Percentiles rank a stretch among this genome's conserved stretches.
phyloP scores from a whole-genome alignment of 2,113 vertebrate genomes.

The Ibidorhyncha struthersii region DNA sequence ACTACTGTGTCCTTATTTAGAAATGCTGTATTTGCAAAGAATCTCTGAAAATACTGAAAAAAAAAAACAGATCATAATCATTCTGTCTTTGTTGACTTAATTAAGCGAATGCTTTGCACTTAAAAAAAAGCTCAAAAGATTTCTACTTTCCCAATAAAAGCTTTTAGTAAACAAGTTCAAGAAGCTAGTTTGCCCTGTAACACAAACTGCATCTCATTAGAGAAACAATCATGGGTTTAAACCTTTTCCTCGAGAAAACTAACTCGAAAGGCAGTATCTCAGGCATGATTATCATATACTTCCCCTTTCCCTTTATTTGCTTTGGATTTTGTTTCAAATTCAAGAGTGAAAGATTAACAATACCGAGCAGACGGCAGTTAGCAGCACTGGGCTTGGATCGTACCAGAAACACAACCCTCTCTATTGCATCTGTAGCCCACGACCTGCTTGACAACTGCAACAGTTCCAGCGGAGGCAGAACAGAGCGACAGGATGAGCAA shows the following conservation, averaged over 20 bases:
- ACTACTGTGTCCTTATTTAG: not conserved
- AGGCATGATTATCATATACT: not conserved
- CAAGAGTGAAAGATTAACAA: not conserved
- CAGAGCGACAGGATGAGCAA: not conserved
- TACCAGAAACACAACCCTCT: not conserved
- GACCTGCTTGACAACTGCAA: not conserved
- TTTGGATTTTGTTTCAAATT: not conserved
- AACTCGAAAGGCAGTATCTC: not conserved
- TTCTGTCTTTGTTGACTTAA: not conserved
- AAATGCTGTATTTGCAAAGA: not conserved
- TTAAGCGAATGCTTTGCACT: not conserved
- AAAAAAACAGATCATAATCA: not conserved
- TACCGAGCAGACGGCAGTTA: accelerated
- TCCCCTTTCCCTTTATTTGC: not conserved
- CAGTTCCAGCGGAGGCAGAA: not conserved
- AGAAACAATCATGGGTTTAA: not conserved
- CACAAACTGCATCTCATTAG: not conserved
- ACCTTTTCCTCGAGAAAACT: not conserved
- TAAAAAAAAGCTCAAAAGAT: not conserved
- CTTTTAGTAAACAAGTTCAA: not conserved
- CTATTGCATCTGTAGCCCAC: not conserved
- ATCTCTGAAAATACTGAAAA: not conserved
- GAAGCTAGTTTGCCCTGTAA: not conserved
- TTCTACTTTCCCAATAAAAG: not conserved
- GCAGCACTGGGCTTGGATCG: accelerated